Evolutionary conservation across 2,888 invertebrate species (phyloP).

Genomic region (Luffia ferchaultella): DNA sequence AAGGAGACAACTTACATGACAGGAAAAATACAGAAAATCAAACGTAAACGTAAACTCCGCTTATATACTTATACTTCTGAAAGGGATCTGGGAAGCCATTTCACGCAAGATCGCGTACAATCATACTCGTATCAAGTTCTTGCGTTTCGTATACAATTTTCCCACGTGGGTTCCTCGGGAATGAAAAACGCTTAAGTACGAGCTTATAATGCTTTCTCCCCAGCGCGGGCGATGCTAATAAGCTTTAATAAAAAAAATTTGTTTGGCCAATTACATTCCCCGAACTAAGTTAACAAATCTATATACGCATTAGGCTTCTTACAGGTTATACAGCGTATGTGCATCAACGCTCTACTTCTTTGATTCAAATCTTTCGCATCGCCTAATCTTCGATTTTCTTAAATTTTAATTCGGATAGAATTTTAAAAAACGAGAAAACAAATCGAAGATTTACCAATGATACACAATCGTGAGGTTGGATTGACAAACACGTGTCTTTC

Average conservation of each 20-base stretch:
- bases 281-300: no score
- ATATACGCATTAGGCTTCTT: no score
- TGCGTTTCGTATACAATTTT: not conserved
- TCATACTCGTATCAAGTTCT: slow-evolving; percentile 34
- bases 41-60: not conserved
- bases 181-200: not conserved
- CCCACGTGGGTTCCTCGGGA: not conserved
- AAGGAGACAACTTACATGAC: not conserved
- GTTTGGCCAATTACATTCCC: not conserved
- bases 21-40: not conserved
- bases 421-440: no score
- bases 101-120: slow-evolving; percentile 43
- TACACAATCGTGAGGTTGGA: no score
- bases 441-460: no score
- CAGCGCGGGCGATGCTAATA: not conserved
- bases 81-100: slow-evolving; percentile 39
- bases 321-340: no score
- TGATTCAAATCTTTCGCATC: no score
- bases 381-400: no score
- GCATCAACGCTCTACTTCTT: no score
- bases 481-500: no score
- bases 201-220: not conserved
- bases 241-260: not conserved
- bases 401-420: no score
- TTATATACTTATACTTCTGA: slow-evolving; percentile 8